Evolutionary conservation across 2,888 invertebrate species (phyloP).

Genomic region (Orchesellides sinensis): DNA sequence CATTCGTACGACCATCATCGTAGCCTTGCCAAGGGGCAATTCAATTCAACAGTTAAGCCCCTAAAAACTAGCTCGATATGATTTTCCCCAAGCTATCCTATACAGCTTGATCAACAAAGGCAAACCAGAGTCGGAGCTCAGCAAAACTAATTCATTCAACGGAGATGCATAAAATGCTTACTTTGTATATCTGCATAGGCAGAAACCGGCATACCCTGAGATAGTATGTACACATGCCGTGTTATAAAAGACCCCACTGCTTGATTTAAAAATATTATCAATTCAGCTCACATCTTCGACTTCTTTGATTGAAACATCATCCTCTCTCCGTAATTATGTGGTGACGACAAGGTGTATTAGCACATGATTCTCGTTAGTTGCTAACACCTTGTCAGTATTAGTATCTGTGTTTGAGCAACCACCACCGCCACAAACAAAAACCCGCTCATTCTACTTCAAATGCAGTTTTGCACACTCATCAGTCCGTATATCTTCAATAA

Average conservation of each 20-base stretch:
- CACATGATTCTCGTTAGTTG: conserved; percentile 40
- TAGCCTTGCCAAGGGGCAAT: conserved; percentile 58
- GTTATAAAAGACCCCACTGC: too few relatives aligned
- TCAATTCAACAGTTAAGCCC: conserved; percentile 50
- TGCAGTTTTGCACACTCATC: background rate
- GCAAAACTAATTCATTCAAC: too few relatives aligned
- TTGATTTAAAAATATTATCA: conserved; percentile 62
- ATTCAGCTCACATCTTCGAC: conserved; percentile 70
- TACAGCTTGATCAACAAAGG: background rate
- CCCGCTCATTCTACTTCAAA: background rate
- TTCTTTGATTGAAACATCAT: conserved; percentile 72
- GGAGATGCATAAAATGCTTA: too few relatives aligned
- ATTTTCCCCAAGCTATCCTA: background rate
- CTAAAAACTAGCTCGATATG: conserved; percentile 2
- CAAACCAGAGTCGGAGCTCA: background rate
- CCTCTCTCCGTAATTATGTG: conserved; percentile 65
- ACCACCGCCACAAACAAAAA: background rate
- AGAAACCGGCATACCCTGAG: background rate
- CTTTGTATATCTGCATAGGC: background rate
- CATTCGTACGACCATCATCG: conserved; percentile 7
- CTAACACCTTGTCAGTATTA: conserved; percentile 41
- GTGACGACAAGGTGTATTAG: conserved; percentile 55
- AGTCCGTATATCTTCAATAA: background rate
- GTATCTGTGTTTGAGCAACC: background rate
- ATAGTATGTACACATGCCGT: background rate